phyloP scores from a whole-genome alignment of 2,113 vertebrate genomes.

The Bombycilla garrulus region DNA sequence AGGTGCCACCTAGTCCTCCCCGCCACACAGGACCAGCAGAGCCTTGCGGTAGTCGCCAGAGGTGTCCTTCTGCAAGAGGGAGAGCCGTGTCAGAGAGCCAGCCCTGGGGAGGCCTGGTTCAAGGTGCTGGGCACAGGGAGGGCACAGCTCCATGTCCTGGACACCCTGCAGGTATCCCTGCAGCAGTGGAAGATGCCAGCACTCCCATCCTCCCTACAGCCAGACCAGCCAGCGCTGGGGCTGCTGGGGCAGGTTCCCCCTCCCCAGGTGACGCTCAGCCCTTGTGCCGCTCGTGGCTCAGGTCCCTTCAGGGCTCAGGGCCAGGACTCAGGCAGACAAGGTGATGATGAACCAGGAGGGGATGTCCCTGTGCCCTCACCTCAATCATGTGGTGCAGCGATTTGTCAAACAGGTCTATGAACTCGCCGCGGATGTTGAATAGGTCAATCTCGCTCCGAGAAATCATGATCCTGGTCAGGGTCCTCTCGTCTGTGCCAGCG shows the following conservation, averaged over 20 bases:
- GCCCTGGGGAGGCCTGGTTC: not conserved
- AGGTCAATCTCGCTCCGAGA: conserved; percentile 92
- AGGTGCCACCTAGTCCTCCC: conserved; percentile 80
- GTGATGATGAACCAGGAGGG: not conserved
- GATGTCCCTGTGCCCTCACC: conserved; percentile 65
- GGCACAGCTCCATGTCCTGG: not conserved
- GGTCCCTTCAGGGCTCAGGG: not conserved
- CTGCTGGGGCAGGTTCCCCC: not conserved
- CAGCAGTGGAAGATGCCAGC: not conserved
- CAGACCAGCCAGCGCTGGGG: not conserved
- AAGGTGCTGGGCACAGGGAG: not conserved
- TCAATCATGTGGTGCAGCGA: conserved; percentile 91
- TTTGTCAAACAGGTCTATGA: conserved; percentile 87
- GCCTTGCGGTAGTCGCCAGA: conserved; percentile 94
- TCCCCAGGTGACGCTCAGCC: not conserved
- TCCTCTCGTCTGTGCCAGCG: conserved; percentile 91
- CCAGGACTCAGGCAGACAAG: not conserved
- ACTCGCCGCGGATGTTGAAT: conserved; percentile 90
- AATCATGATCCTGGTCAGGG: conserved; percentile 91
- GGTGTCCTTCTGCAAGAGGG: conserved; percentile 86
- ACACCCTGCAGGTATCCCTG: not conserved
- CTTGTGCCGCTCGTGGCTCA: not conserved
- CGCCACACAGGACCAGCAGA: conserved; percentile 87
- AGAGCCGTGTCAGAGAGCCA: not conserved
- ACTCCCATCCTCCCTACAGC: not conserved